Conservation (phyloP, 2,113 vertebrate species). For the Chamaea fasciata region DNA sequence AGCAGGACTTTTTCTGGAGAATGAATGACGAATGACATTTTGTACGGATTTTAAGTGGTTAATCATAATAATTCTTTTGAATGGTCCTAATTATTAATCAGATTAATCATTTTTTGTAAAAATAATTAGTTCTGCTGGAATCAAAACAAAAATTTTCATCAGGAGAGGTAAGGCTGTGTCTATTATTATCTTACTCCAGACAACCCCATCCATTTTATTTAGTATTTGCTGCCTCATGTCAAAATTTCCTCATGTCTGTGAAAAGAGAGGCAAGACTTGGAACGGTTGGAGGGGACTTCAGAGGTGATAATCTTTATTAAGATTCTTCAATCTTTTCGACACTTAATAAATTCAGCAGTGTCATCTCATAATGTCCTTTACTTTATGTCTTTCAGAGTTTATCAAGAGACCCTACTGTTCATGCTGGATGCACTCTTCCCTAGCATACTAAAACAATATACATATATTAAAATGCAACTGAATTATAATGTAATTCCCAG, state of each 20-base stretch:
- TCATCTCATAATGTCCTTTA: not conserved
- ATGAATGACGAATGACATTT: not conserved
- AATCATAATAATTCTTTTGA: not conserved
- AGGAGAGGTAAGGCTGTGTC: not conserved
- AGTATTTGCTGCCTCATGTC: not conserved
- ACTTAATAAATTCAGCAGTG: not conserved
- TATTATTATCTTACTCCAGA: not conserved
- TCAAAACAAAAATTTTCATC: not conserved
- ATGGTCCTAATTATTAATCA: not conserved
- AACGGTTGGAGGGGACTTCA: not conserved
- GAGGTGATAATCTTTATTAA: not conserved
- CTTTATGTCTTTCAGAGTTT: not conserved
- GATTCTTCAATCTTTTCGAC: not conserved
- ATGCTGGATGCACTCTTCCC: fast-evolving
- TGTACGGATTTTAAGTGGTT: not conserved
- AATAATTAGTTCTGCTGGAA: not conserved
- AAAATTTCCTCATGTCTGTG: not conserved
- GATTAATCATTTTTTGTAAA: not conserved
- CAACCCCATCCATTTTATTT: not conserved
- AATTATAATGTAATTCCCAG: not conserved
- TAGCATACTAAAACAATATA: not conserved
- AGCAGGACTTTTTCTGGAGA: not conserved
- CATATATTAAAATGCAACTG: not conserved
- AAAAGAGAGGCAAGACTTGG: not conserved
- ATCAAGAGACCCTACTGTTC: not conserved